Conservation (phyloP, 1,140 invertebrate genomes). For the Zaprionus capensis region DNA sequence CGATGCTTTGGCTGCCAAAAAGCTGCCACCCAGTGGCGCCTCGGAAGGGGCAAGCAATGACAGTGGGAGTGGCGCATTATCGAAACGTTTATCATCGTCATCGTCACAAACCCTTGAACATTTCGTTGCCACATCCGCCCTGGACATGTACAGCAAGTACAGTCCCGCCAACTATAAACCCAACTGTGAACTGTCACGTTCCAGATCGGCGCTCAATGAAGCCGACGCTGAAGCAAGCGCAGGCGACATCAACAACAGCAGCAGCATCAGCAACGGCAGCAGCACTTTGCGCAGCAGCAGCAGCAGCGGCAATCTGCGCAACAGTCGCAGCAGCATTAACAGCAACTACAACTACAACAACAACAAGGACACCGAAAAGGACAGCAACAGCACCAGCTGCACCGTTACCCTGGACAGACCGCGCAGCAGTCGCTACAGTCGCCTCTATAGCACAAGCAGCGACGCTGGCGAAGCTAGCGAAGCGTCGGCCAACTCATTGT, state of each 20-base stretch:
- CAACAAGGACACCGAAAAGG: neutral
- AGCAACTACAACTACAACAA: conserved; percentile 17
- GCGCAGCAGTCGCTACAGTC: conserved; percentile 74
- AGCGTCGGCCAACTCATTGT: conserved; percentile 8
- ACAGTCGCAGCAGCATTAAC: conserved; percentile 39
- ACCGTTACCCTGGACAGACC: conserved; percentile 72
- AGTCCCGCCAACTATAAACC: conserved; percentile 84
- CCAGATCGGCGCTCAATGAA: conserved; percentile 78
- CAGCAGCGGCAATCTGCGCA: conserved; percentile 32
- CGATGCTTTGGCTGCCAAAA: conserved; percentile 40
- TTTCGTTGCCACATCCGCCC: conserved; percentile 80
- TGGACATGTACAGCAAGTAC: conserved; percentile 84
- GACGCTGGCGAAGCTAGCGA: conserved; percentile 28
- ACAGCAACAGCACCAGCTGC: conserved; percentile 30
- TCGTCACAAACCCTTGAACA: conserved; percentile 63
- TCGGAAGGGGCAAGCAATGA: conserved; percentile 15
- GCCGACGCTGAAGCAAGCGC: conserved; percentile 26
- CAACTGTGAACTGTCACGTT: conserved; percentile 84
- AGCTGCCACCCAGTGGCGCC: conserved; percentile 52
- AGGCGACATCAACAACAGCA: conserved; percentile 36
- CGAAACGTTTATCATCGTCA: conserved; percentile 80
- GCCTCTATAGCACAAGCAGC: conserved; percentile 64
- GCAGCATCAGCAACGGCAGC: conserved; percentile 25
- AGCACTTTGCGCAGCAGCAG: conserved; percentile 30
- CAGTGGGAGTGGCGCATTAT: conserved; percentile 31